Evolutionary conservation across 2,113 vertebrate genomes (phyloP).

Genomic region (Sigmodon hispidus): DNA sequence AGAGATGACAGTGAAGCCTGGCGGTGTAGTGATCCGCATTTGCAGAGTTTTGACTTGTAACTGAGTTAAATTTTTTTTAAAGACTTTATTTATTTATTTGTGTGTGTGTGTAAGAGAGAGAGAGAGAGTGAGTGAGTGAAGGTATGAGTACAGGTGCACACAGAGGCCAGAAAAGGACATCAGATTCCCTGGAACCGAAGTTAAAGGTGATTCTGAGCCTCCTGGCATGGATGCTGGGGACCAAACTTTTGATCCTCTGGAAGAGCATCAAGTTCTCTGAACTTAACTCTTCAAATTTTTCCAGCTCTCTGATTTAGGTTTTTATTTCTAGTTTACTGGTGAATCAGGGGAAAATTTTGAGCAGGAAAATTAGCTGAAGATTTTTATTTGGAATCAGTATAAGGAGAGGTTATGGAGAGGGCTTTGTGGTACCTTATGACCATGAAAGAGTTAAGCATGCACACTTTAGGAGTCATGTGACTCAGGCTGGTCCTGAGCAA

Average conservation of each 20-base stretch:
- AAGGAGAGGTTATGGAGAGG: neutral
- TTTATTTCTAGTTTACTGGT: neutral
- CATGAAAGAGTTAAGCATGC: neutral
- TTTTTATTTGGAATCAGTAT: constrained; percentile 11
- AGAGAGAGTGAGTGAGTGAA: too few species aligned
- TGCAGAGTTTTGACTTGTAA: neutral
- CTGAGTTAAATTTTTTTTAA: neutral
- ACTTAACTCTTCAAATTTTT: neutral
- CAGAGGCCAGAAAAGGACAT: neutral
- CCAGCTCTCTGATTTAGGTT: neutral
- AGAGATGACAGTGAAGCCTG: neutral
- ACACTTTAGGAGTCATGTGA: neutral
- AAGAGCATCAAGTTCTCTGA: neutral
- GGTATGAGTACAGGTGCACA: neutral
- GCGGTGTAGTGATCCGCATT: neutral
- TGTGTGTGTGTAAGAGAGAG: neutral
- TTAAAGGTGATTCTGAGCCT: neutral
- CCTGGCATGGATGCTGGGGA: neutral
- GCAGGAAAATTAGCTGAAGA: neutral
- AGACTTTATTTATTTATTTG: neutral
- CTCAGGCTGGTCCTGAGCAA: neutral
- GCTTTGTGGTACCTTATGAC: neutral
- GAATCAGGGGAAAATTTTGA: constrained; percentile 11
- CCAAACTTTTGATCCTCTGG: neutral
- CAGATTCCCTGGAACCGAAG: neutral